Evolutionary conservation across 2,888 invertebrate species (phyloP), one percentile per base, ranked within the genome.

Genomic region (Eupithecia subfuscata): DNA sequence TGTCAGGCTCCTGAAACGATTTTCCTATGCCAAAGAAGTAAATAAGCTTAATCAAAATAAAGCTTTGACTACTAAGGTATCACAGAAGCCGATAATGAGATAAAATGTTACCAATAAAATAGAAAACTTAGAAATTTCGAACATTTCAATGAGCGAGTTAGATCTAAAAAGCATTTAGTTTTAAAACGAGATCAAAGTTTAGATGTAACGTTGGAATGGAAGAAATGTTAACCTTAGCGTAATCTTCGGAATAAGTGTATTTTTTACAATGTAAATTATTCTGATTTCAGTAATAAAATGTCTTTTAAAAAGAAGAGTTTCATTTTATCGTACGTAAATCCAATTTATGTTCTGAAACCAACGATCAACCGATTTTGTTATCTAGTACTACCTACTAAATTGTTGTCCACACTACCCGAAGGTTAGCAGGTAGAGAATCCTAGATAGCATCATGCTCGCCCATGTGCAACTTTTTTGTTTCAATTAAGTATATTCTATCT

Each of bases 211-310:
- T 92, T 90, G 88, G 90, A 89, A 89, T 88, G 86, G 86, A 89
- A 89, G 85, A 88, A 89, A 88, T 92, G 91, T 92, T 92, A 91
- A 93, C 89, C 89, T 88, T 94, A 93, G 91, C 79, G 85, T 92
- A 88, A 89, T 93, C 90, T 76, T 78, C 88, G 92, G 75, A 82
- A 78, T 82, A 82, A 77, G 81, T 92, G 95, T 95, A 95, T 95
- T 95, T 95, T 95, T 95, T 95, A 95, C 95, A 93, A 92, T 94
- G 94, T 95, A 95, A 95, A 94, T 93, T 94, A 94, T 93, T 94
- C 93, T 94, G 92, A 94, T 93, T 95, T 94, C 92, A 91, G 88
- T 95, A 95, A 94, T 94, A 95, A 95, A 94, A 93, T 83, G 85
- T 90, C 86, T 89, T 90, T n/a, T 68, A 89, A 90, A 86, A 34